Conservation (phyloP, 2,888 invertebrate species). For the Reticulitermes lucifugus region DNA sequence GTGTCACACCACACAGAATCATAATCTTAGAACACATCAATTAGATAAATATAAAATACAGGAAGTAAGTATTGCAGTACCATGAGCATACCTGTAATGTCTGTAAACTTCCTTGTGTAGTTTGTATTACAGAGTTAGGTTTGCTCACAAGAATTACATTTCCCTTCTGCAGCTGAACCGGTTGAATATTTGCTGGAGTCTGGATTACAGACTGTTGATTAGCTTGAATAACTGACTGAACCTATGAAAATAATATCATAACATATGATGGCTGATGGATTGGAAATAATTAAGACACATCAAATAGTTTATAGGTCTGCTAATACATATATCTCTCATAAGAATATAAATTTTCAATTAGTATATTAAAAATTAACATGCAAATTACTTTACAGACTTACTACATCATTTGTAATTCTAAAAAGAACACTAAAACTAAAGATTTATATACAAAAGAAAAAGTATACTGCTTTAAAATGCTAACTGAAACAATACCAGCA, state of each 20-base stretch:
- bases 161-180: constrained; percentile 85
- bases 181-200: constrained; percentile 87
- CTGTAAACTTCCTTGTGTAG: constrained; percentile 87
- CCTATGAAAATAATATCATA: constrained; percentile 68
- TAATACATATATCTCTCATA: neutral
- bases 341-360: neutral
- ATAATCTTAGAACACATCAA: too few species aligned
- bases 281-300: neutral
- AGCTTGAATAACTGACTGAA: constrained; percentile 95
- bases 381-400: neutral
- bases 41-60: too few species aligned
- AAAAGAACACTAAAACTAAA: neutral
- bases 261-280: neutral
- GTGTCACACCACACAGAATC: too few species aligned
- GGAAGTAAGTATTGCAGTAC: too few species aligned
- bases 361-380: neutral
- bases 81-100: constrained; percentile 77
- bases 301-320: neutral
- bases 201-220: constrained; percentile 97
- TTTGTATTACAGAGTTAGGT: constrained; percentile 93
- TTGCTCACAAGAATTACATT: constrained; percentile 92
- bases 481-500: constrained; percentile 59
- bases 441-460: neutral
- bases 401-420: neutral
- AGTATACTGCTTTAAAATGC: neutral